These are phyloP conservation scores for Pristionchus japonicus DNA, from an alignment of 2,888 invertebrate genomes.

Conservation along the genomic window DNA sequence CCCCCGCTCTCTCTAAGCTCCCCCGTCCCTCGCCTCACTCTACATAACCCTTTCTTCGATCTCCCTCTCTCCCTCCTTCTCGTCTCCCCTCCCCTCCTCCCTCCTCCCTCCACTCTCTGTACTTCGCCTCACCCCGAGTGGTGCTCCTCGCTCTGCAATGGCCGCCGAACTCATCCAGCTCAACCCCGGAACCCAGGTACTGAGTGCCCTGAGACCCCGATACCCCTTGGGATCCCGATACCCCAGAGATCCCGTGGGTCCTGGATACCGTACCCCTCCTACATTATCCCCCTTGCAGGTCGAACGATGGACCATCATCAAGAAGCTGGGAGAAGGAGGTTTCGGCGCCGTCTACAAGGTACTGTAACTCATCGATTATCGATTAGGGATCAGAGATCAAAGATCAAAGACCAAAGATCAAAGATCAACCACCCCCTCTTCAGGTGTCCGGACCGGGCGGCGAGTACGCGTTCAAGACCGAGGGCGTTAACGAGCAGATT, in stretches of 20 bases:
- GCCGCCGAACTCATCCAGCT: conserved; percentile 67
- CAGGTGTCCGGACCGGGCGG: conserved; percentile 52
- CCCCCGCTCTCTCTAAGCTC: neutral
- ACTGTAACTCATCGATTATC: neutral
- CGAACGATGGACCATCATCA: conserved; percentile 68
- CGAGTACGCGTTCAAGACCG: conserved; percentile 68
- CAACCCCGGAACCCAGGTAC: conserved; percentile 60
- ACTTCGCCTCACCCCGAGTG: neutral
- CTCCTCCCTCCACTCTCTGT: neutral
- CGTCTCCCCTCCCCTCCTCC: neutral
- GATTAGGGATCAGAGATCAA: neutral
- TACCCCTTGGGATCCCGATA: neutral
- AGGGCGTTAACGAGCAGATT: conserved; percentile 66
- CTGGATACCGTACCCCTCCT: neutral
- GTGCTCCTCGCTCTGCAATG: conserved; percentile 45
- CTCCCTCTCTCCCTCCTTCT: neutral
- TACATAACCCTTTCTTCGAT: neutral
- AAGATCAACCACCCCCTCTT: neutral
- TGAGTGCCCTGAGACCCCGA: too few species aligned
- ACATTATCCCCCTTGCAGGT: conserved; percentile 50
- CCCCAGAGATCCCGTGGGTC: neutral
- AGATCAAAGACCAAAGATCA: neutral
- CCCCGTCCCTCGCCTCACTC: neutral
- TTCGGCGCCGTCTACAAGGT: conserved; percentile 70
- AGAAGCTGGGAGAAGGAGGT: conserved; percentile 71